A percentile compares a stretch with the other conserved stretches of the same genome.
These are phyloP conservation scores for Corticium candelabrum DNA, from an alignment of 37 sponge, comb jelly and placozoan species.

Conservation along the genomic window DNA sequence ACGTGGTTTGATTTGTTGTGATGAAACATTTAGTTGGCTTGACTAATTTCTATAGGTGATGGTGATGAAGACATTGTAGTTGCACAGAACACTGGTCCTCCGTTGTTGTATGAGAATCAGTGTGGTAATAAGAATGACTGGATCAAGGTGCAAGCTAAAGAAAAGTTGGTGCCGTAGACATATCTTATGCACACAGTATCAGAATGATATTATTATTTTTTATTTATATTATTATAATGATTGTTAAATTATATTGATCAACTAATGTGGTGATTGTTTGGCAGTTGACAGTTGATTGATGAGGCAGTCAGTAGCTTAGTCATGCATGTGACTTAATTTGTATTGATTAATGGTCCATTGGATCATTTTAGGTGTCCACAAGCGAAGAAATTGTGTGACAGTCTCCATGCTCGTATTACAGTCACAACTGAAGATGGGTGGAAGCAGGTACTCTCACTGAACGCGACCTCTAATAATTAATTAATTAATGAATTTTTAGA, in stretches of 20 bases:
- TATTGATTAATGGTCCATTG: no score
- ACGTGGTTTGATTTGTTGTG: not conserved
- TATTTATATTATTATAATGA: no score
- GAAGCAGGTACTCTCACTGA: not conserved
- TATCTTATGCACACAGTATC: no score
- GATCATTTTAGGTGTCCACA: not conserved
- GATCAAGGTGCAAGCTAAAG: not conserved
- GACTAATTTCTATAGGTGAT: not conserved
- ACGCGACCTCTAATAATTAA: not conserved
- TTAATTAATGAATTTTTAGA: not conserved
- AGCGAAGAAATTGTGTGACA: not conserved
- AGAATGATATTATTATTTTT: no score
- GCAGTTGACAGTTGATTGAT: no score
- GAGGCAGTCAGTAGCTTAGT: no score
- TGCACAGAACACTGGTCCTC: not conserved
- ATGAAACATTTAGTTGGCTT: not conserved
- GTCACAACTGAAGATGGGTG: not conserved
- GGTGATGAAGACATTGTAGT: slow-evolving; percentile 8
- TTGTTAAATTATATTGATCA: no score
- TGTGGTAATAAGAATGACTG: slow-evolving; percentile 2
- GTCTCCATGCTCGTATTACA: not conserved
- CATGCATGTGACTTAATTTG: no score
- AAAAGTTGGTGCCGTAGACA: no score
- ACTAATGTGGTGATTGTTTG: no score
- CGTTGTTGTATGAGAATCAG: not conserved